Percentiles rank a stretch among this genome's conserved stretches.
These are phyloP conservation scores for Strix aluco DNA, from an alignment of 2,113 vertebrate genomes.

Conservation along the genomic window DNA sequence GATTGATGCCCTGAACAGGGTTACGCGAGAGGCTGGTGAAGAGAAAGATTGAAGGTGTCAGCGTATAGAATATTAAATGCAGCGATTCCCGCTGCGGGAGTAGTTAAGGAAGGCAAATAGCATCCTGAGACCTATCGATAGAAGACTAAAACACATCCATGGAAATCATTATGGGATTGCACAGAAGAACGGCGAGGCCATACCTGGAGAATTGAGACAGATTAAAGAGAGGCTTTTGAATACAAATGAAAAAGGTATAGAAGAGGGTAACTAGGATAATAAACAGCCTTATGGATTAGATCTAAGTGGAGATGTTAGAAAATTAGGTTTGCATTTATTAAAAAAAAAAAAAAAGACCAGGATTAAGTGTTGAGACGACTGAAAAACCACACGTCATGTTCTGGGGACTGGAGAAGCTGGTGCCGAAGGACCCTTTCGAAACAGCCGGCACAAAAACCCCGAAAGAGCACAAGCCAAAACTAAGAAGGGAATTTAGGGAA, in stretches of 20 bases:
- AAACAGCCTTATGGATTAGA: constrained; percentile 52
- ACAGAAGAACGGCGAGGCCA: not conserved
- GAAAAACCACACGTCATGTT: fast-evolving
- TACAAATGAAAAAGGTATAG: constrained; percentile 1
- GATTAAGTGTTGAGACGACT: not conserved
- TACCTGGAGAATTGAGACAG: constrained; percentile 43
- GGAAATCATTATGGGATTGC: constrained; percentile 45
- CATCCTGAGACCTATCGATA: constrained; percentile 10
- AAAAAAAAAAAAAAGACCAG: not conserved
- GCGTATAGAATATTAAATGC: not conserved
- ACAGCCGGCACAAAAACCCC: not conserved
- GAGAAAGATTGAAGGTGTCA: not conserved
- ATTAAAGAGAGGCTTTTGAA: constrained; percentile 47
- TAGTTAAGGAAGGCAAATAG: constrained; percentile 45
- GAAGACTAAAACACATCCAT: constrained; percentile 5
- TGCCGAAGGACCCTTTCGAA: not conserved
- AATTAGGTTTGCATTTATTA: constrained; percentile 56
- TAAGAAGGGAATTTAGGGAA: not conserved
- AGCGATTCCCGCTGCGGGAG: not conserved
- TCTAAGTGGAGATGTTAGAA: constrained; percentile 50
- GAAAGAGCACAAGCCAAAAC: fast-evolving
- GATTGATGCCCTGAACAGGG: not conserved
- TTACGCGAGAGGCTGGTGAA: fast-evolving
- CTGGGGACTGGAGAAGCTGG: not conserved
- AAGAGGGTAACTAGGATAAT: constrained; percentile 49